A percentile compares a stretch with the other conserved stretches of the same genome.
Conservation (phyloP, 2,888 invertebrate species). For the Syrphus vitripennis region DNA sequence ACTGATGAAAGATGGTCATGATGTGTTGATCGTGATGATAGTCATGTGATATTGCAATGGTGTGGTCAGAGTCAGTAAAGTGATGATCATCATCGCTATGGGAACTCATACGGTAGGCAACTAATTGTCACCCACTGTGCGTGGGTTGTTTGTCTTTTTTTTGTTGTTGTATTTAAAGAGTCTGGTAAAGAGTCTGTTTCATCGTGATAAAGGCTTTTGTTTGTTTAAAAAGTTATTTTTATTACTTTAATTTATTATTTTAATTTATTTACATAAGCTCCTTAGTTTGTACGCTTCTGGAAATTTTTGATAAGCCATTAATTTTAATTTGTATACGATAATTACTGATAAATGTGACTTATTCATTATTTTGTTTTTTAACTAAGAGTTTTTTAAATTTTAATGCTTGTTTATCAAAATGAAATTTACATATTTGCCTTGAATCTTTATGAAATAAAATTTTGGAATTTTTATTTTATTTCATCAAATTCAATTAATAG, state of each 20-base stretch:
- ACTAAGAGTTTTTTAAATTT: no score
- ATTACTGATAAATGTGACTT: no score
- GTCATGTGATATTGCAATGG: slow-evolving; percentile 55
- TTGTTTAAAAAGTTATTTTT: background rate
- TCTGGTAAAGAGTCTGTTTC: no score
- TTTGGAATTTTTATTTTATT: no score
- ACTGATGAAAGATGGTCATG: slow-evolving; percentile 53
- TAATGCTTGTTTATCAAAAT: no score
- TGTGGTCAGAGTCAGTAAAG: slow-evolving; percentile 53
- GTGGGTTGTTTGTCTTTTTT: slow-evolving; percentile 64
- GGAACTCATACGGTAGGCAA: slow-evolving; percentile 60
- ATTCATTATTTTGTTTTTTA: no score
- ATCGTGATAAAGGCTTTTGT: background rate
- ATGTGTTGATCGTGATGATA: slow-evolving; percentile 68
- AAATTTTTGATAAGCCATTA: background rate
- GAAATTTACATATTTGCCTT: no score
- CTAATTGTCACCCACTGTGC: slow-evolving; percentile 74
- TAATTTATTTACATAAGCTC: background rate
- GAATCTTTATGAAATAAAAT: no score
- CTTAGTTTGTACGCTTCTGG: background rate
- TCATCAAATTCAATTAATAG: no score
- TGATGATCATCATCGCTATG: slow-evolving; percentile 8
- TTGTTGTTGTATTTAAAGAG: background rate
- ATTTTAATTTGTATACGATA: no score
- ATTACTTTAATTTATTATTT: no score